These are phyloP conservation scores for Lycopodina hypogea DNA, from an alignment of 37 sponge, comb jelly and placozoan genomes.

Conservation along the genomic window DNA sequence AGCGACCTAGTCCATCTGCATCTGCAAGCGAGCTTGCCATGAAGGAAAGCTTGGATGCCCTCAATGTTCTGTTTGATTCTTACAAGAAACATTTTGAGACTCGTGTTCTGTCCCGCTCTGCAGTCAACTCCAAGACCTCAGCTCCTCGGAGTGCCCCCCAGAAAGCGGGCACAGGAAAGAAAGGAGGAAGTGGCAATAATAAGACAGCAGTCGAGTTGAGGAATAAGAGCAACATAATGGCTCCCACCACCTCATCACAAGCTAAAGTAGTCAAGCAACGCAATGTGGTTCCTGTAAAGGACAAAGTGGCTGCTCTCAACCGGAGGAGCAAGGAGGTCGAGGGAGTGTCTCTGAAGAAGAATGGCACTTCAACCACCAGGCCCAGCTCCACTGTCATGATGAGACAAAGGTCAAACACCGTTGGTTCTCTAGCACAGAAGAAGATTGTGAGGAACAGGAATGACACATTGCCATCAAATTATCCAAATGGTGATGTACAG, in stretches of 20 bases:
- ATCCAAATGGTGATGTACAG: background rate
- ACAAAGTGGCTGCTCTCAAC: conserved; percentile 24
- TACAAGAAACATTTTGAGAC: conserved; percentile 32
- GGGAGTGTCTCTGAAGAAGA: background rate
- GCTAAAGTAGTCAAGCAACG: background rate
- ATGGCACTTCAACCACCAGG: background rate
- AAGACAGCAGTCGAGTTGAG: too few species aligned
- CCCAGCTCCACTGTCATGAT: background rate
- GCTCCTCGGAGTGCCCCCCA: too few species aligned
- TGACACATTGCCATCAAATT: background rate
- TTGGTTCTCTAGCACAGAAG: background rate
- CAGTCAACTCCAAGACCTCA: too few species aligned
- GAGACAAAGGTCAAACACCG: background rate
- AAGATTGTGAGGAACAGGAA: background rate
- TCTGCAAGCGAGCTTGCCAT: conserved; percentile 22
- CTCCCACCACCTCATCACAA: too few species aligned
- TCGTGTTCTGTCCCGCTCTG: background rate
- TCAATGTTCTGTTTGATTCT: background rate
- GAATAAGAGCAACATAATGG: too few species aligned
- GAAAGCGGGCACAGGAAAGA: too few species aligned
- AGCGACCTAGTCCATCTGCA: background rate
- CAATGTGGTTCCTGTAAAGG: background rate
- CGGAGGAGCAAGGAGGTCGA: conserved; percentile 6
- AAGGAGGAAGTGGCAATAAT: too few species aligned
- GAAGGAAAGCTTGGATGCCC: background rate